Base-by-base conservation (phyloP, 1,140 invertebrate genomes). In the Meloidogyne floridensis region DNA sequence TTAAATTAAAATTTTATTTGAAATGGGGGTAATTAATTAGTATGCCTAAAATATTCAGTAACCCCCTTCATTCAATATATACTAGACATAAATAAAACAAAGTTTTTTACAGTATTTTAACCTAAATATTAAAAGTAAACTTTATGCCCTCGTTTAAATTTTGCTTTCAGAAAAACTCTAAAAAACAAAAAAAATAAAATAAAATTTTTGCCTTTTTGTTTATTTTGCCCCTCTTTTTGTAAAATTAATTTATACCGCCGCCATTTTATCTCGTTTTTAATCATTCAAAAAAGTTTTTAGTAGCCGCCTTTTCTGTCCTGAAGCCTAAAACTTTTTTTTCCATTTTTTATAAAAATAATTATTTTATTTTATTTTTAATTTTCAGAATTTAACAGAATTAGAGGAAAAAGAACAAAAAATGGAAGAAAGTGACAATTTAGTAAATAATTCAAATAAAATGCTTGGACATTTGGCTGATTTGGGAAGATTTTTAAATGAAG, bases 221-320 rank as follows among this genome's bases (percentile, higher is more conserved):
- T 13, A n/a, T 65, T 65, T n/a, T 65, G 4, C 59, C 59, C 15
- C 5, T 18, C n/a, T 65, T 65, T 65, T 65, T 3, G 2, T 5
- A 18, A 59, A 59, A 59, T 15, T n/a, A 7, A n/a, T 65, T 65
- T 65, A n/a, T n/a, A 7, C 59, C 59, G 59, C 11, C 56, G 59
- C 11, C 56, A 59, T 59, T 65, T 65, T n/a, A 65, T n/a, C 15
- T 65, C 7, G n/a, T 8, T 6, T 65, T 65, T 65, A n/a, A n/a
- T 65, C n/a, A 65, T 65, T n/a, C 15, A 65, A 65, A 65, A 65
- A n/a, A n/a, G 15, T 65, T 65, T 65, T 65, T 65, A n/a, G n/a
- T 7, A 15, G n/a, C 13, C 59, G 59, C 59, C 59, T 65, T 65
- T 65, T n/a, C n/a, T n/a, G 5, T 15, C 59, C n/a, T n/a, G n/a